Percentiles rank a stretch among this genome's conserved stretches.
These are phyloP conservation scores for Adineta ricciae DNA, from an alignment of 2,888 invertebrate genomes.

Conservation along the genomic window DNA sequence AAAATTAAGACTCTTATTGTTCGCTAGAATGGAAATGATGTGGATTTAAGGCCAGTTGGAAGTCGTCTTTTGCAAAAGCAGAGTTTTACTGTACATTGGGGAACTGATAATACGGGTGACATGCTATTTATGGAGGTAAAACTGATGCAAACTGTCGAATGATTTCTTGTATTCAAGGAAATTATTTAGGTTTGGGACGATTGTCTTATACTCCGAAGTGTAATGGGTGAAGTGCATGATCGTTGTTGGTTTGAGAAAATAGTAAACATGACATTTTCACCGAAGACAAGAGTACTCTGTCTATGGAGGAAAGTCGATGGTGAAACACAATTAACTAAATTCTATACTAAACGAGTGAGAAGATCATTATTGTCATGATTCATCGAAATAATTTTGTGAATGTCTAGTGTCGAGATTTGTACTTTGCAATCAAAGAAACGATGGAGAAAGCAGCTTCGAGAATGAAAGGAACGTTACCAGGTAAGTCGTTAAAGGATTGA, in stretches of 20 bases:
- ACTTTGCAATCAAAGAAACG: slow-evolving; percentile 93
- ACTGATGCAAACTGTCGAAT: not conserved
- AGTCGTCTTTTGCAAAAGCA: slow-evolving; percentile 89
- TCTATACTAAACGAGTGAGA: slow-evolving; percentile 88
- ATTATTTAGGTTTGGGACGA: slow-evolving; percentile 79
- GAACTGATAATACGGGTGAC: slow-evolving; percentile 74
- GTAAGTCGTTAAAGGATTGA: not conserved
- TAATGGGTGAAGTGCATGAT: slow-evolving; percentile 54
- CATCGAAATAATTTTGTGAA: not conserved
- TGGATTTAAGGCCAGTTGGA: slow-evolving; percentile 85
- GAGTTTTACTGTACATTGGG: slow-evolving; percentile 92
- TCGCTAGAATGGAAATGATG: slow-evolving; percentile 84
- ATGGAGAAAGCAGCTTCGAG: slow-evolving; percentile 75
- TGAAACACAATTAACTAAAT: slow-evolving; percentile 64
- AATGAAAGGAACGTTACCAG: slow-evolving; percentile 52
- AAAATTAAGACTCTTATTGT: slow-evolving; percentile 19
- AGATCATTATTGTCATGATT: too few species aligned
- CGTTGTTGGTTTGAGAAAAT: slow-evolving; percentile 98
- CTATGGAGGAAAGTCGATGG: slow-evolving; percentile 79
- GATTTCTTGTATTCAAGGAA: too few species aligned
- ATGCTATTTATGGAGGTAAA: slow-evolving; percentile 56
- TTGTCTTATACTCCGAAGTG: slow-evolving; percentile 57
- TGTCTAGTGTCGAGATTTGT: slow-evolving; percentile 85
- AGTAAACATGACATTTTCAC: slow-evolving; percentile 98
- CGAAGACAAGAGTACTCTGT: slow-evolving; percentile 90